These are phyloP conservation scores for Bugula neritina DNA, from an alignment of 2,888 invertebrate genomes.

Conservation along the genomic window DNA sequence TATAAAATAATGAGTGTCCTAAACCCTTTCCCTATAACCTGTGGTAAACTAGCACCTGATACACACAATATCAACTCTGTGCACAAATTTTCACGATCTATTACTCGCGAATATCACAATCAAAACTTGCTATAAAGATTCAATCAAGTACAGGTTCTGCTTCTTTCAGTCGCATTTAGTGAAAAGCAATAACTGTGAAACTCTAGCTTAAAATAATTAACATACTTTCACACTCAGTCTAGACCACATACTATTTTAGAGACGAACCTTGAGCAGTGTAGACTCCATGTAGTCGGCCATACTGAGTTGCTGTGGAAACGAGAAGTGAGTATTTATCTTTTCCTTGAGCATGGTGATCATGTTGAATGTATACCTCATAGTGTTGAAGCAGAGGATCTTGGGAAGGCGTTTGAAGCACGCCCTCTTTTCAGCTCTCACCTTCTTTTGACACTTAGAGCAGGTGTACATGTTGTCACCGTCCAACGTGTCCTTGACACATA, in stretches of 20 bases:
- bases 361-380: slow-evolving; percentile 94
- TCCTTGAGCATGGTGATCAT: slow-evolving; percentile 96
- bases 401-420: slow-evolving; percentile 91
- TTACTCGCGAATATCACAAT: too few relatives aligned
- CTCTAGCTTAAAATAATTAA: too few relatives aligned
- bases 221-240: too few relatives aligned
- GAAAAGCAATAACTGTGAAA: too few relatives aligned
- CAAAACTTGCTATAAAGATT: too few relatives aligned
- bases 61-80: too few relatives aligned
- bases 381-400: slow-evolving; percentile 87
- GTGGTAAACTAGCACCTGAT: too few relatives aligned
- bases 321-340: slow-evolving; percentile 94
- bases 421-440: slow-evolving; percentile 88
- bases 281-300: slow-evolving; percentile 93
- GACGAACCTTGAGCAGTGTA: slow-evolving; percentile 62
- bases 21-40: too few relatives aligned
- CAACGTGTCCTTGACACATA: slow-evolving; percentile 91
- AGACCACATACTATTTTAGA: neutral
- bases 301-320: slow-evolving; percentile 83
- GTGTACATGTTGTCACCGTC: slow-evolving; percentile 98
- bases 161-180: too few relatives aligned
- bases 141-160: too few relatives aligned
- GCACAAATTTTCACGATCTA: too few relatives aligned
- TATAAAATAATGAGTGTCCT: too few relatives aligned
- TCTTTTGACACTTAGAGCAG: slow-evolving; percentile 87